Conservation (phyloP, 2,888 invertebrate genomes). For the Polydrusus pterygomalis region DNA sequence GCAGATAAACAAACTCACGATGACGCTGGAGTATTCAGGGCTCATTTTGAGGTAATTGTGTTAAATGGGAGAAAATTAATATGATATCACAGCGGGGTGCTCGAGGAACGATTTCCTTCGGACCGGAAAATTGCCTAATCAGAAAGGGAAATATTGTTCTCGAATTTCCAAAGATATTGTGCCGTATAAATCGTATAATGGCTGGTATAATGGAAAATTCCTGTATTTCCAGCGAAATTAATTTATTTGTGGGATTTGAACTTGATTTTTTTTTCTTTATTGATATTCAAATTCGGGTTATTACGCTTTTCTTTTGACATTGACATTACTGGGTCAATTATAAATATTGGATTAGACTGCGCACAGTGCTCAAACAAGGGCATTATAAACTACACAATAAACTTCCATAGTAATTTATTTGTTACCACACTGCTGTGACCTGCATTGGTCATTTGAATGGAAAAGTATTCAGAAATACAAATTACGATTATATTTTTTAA, state of each 20-base stretch:
- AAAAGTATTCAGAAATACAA: no score
- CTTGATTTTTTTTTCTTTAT: no score
- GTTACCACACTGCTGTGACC: no score
- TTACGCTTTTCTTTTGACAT: no score
- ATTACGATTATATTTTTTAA: no score
- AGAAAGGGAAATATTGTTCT: slow-evolving; percentile 51
- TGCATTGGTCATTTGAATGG: no score
- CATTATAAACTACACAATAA: no score
- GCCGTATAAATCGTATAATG: slow-evolving; percentile 26
- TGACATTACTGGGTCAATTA: no score
- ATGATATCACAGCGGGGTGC: slow-evolving; percentile 12
- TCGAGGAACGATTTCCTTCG: slow-evolving; percentile 45
- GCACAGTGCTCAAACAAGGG: no score
- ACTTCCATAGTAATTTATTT: no score
- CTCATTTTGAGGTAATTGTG: not conserved
- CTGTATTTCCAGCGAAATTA: slow-evolving; percentile 34
- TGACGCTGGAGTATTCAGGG: not conserved
- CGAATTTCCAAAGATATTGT: slow-evolving; percentile 39
- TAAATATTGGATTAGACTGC: no score
- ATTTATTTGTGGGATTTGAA: slow-evolving; percentile 1
- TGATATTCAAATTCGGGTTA: no score
- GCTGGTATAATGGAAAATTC: slow-evolving; percentile 40
- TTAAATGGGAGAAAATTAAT: slow-evolving; percentile 23
- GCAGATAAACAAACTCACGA: slow-evolving; percentile 1
- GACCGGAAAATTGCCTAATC: slow-evolving; percentile 53